These are phyloP conservation scores for Pardosa pseudoannulata DNA, from an alignment of 2,888 invertebrate genomes.

Conservation along the genomic window DNA sequence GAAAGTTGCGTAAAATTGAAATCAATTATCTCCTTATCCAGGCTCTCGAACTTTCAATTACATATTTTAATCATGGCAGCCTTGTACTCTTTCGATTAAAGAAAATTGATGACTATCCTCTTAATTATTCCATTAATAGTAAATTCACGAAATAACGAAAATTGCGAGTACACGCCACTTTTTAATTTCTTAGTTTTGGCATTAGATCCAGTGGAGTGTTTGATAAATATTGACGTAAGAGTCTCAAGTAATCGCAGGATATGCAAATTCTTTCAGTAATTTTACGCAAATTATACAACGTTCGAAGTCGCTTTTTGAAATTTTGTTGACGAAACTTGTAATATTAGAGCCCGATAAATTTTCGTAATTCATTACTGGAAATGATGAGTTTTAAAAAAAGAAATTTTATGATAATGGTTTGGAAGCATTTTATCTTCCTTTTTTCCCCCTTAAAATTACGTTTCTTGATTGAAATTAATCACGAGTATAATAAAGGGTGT, in stretches of 20 bases:
- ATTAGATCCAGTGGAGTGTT: background rate
- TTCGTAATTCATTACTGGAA: background rate
- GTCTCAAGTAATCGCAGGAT: background rate
- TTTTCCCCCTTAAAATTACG: too few species aligned
- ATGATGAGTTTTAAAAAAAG: background rate
- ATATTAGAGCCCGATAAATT: background rate
- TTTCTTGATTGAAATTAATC: too few species aligned
- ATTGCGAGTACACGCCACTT: background rate
- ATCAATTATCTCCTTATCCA: background rate
- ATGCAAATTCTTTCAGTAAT: background rate
- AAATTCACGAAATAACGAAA: background rate
- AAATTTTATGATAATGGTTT: too few species aligned
- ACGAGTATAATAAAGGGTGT: too few species aligned
- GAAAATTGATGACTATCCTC: conserved; percentile 14
- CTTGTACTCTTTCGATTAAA: background rate
- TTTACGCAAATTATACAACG: background rate
- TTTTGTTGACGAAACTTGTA: background rate
- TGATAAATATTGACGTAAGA: conserved; percentile 2
- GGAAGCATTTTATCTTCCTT: too few species aligned
- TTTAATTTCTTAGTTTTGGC: background rate
- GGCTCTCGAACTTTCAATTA: background rate
- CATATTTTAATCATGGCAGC: conserved; percentile 3
- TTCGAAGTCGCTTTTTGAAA: background rate
- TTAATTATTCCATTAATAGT: conserved; percentile 13
- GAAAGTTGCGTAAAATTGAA: background rate